Base-by-base conservation (phyloP, 2,113 vertebrate species). In the Gracilinanus agilis region DNA sequence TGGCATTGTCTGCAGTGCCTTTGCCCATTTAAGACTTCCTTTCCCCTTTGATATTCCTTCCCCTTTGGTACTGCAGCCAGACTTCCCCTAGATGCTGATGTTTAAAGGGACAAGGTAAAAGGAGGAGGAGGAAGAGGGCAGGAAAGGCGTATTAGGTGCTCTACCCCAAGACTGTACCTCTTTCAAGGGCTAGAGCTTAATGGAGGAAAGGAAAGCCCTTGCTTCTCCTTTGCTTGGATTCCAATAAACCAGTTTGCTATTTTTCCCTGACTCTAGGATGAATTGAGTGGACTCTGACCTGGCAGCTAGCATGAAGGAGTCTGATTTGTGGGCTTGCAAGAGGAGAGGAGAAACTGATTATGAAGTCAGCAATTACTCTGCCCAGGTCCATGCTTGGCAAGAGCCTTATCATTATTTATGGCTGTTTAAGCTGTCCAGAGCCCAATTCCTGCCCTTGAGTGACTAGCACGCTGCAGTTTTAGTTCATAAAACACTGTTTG, bases 391-490 rank as follows among this genome's bases (percentile, higher is more conserved):
- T 88, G 95, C 95, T 97, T 96, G 94, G 96, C 96, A 96, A 61
- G 96, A 96, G 56, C 88, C 96, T 98, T 97, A 97, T 97, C 95
- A 96, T 96, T 97, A 94, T 91, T 96, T 95, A 97, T 97, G 96
- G 67, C 96, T 88, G 88, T 92, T 93, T 89, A 53, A 54, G 21
- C 56, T 92, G 44, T 93, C 90, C 94, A 94, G 95, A 83, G 94
- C 95, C 92, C 91, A 44, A 61, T 93, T 96, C 94, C 92, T 91
- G 95, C 96, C 96, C 95, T 97, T 96, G 97, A 95, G 90, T 97
- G 95, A 97, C 94, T 96, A 92, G 94, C 88, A 90, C 54, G 27
- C 49, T 92, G 89, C 95, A 98, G 97, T 96, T 97, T 92, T 95
- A 58, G 92, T 98, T 96, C 97, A 94, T 96, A 96, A 97, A 96